Base-by-base conservation (phyloP, 2,888 invertebrate species). In the Tetramorium bicarinatum region DNA sequence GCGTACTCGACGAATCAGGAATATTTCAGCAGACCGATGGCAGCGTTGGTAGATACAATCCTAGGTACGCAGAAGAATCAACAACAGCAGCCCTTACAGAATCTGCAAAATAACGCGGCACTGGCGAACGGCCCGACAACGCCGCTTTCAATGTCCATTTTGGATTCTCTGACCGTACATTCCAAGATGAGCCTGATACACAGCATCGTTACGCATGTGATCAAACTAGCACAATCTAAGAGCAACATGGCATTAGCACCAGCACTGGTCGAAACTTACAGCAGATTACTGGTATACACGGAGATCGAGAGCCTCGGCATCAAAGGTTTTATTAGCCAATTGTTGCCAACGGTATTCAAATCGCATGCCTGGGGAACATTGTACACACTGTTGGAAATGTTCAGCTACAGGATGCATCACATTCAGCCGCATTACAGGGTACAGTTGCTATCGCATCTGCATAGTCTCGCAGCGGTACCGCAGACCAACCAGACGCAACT, bases 271-370 rank as follows among this genome's bases (percentile, higher is more conserved):
- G 99, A 99, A 95, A 99, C 99, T 0, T 99, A 99, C 95, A 98
- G 98, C 83, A 96, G 99, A 74, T 95, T 99, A 21, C 95, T 99
- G 75, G 99, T 99, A 0, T 99, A 99, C 93, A 99, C 98, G 11
- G 99, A 99, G 95, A 99, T 99, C 79, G 99, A 99, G 95, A 98
- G 99, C 21, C 96, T 99, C 72, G 99, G 99, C 47, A 99, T 99
- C 86, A 99, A 99, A 95, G 99, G 98, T 76, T 99, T 99, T 94
- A 97, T 99, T 90, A 97, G 98, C 93, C 98, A 99, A 95, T 95
- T 99, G 62, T 95, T 99, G 88, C 99, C 99, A 0, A 97, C 97
- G 41, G 99, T 99, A 56, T 98, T 98, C 93, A 98, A 98, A 94
- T 97, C 97, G 18, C 98, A 99, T 91, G 98, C 98, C 0, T 98